Base-by-base conservation (phyloP, 2,888 invertebrate genomes). In the Meiosimyza decipiens region DNA sequence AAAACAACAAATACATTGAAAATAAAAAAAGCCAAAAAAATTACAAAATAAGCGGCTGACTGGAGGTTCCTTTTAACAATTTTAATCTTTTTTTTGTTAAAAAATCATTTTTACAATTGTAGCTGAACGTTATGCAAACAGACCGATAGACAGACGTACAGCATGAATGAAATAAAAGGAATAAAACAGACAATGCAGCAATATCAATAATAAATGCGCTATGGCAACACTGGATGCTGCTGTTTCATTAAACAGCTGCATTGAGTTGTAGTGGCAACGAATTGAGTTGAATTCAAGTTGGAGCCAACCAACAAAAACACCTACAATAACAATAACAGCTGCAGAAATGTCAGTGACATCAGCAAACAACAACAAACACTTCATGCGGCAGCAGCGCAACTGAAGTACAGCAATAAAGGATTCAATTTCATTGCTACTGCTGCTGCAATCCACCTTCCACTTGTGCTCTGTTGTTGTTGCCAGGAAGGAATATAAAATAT, bases 401-500 rank as follows among this genome's bases (percentile, higher is more conserved):
- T 40, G 40, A 40, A 40, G 40, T 40, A 40, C 40, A 40, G 9
- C 9, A 40, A 40, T 40, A 40, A 40, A 40, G 40, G 40, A 40
- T 9, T 40, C 40, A 6, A 40, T 40, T 40, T 40, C 40, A 40
- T 40, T 40, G 40, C 40, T 9, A 40, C 40, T 9, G 40, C 40
- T 9, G 9, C 40, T 9, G 40, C 40, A 40, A 9, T 9, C 40
- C 40, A 40, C 6, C 40, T 40, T 9, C 40, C 40, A 40, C 40
- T 40, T 40, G 40, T 9, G 40, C 9, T 40, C 1, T n/a, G 16
- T 65, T 52, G 52, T 9, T 52, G 52, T 9, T 51, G 51, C 33
- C 49, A 57, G 13, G 49, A 7, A 68, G 49, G 6, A 18, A 52
- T 22, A 62, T 69, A 51, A 69, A 69, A 70, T 70, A 70, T 70